Conservation (phyloP, 1,140 invertebrate species). For the Hylaeus anthracinus region DNA sequence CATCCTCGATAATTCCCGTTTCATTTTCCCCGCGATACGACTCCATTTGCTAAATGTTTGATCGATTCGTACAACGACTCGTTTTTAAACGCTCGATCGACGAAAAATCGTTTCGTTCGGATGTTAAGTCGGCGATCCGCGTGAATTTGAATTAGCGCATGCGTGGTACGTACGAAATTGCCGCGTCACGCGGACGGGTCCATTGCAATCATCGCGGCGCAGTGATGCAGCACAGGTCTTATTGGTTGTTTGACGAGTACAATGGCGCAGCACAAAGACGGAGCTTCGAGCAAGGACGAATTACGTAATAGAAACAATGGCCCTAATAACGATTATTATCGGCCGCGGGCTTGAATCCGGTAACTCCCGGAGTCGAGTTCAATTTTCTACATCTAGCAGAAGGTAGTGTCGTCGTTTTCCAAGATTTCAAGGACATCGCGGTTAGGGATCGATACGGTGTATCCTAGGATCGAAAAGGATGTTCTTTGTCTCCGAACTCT, state of each 20-base stretch:
- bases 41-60: conserved; percentile 18
- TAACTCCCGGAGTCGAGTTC: background rate
- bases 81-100: background rate
- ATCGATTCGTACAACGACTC: background rate
- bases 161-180: conserved; percentile 16
- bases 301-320: conserved; percentile 21
- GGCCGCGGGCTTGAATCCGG: conserved; percentile 8
- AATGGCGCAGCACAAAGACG: conserved; percentile 19
- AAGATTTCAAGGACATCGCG: no score
- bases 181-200: conserved; percentile 37
- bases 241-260: conserved; percentile 6
- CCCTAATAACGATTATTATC: conserved; percentile 14
- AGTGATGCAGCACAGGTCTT: background rate
- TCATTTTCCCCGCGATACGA: conserved; percentile 27
- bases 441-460: no score
- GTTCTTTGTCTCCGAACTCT: no score
- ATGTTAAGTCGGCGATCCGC: no score
- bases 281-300: conserved; percentile 24
- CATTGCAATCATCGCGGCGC: conserved; percentile 19
- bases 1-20: background rate
- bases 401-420: background rate
- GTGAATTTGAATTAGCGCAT: background rate
- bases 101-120: no score
- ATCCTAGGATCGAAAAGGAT: no score
- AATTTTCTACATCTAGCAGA: background rate